Conservation (phyloP, 2,113 vertebrate species). For the Hepsetus odoe region DNA sequence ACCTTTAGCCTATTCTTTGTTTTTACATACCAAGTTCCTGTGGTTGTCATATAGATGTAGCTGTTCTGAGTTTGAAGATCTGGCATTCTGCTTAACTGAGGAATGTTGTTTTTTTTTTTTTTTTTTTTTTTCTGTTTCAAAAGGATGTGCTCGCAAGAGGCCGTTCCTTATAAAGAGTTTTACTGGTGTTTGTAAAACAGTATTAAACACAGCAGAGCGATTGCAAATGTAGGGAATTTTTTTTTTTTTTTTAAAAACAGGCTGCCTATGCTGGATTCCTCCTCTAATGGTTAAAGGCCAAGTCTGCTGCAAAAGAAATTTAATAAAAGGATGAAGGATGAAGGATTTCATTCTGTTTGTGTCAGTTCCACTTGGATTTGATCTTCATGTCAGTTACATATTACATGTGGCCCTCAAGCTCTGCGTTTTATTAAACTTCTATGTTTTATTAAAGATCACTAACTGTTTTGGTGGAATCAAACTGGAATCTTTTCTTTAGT, state of each 20-base stretch:
- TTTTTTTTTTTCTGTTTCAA: too few species aligned
- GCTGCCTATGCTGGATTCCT: not conserved
- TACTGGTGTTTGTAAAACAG: too few species aligned
- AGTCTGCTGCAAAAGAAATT: not conserved
- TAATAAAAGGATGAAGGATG: not conserved
- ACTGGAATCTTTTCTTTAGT: not conserved
- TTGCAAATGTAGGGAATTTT: constrained; percentile 20
- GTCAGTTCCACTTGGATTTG: not conserved
- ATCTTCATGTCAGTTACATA: not conserved
- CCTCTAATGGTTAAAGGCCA: not conserved
- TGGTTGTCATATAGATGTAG: not conserved
- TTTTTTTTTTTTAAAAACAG: not conserved
- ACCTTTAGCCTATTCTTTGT: too few species aligned
- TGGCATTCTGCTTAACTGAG: constrained; percentile 37
- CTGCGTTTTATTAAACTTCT: too few species aligned
- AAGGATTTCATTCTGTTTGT: not conserved
- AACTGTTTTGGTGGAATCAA: not conserved
- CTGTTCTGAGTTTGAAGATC: not conserved
- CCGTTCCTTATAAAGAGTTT: constrained; percentile 35
- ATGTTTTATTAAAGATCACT: not conserved
- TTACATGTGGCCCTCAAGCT: not conserved
- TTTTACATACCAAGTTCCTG: not conserved
- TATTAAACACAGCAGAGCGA: too few species aligned
- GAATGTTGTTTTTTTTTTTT: constrained; percentile 54
- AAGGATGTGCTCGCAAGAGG: constrained; percentile 12